Percentiles rank a stretch among this genome's conserved stretches.
phyloP scores from a whole-genome alignment of 2,797 vertebrate species.

The Argyrosomus regius region DNA sequence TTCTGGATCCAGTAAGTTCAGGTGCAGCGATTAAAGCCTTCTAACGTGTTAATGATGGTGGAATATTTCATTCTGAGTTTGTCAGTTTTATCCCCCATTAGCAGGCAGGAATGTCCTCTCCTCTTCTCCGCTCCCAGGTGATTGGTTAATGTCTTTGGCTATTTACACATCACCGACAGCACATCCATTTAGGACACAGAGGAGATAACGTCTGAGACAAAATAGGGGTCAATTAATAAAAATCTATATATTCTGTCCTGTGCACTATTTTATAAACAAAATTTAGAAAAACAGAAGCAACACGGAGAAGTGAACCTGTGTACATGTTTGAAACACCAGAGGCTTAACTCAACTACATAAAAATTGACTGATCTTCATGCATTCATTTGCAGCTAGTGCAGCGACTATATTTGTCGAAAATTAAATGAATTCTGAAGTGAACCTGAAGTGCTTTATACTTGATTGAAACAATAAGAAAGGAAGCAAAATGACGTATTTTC shows the following conservation, averaged over 20 bases:
- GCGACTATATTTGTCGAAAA: neutral
- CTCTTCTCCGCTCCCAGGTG: conserved; percentile 37
- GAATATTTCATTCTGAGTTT: conserved; percentile 76
- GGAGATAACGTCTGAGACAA: conserved; percentile 56
- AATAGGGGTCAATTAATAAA: conserved; percentile 50
- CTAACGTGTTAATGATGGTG: conserved; percentile 68
- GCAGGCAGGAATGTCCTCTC: conserved; percentile 78
- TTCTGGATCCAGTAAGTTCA: conserved; percentile 57
- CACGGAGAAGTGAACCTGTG: neutral
- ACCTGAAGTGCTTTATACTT: conserved; percentile 5
- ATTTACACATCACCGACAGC: conserved; percentile 71
- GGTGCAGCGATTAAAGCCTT: conserved; percentile 70
- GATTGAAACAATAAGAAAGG: conserved; percentile 7
- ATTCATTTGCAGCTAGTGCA: conserved; percentile 12
- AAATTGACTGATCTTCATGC: neutral
- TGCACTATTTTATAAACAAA: neutral
- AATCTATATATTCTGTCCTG: conserved; percentile 16
- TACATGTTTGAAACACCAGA: neutral
- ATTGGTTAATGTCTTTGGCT: conserved; percentile 62
- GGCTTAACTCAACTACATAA: too few species aligned
- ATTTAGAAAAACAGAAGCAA: neutral
- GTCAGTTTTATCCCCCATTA: conserved; percentile 81
- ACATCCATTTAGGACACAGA: conserved; percentile 62
- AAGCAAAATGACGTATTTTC: conserved; percentile 21
- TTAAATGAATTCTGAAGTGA: conserved; percentile 9